Evolutionary conservation across 2,888 invertebrate genomes (phyloP).

Genomic region (Agriotes lineatus): DNA sequence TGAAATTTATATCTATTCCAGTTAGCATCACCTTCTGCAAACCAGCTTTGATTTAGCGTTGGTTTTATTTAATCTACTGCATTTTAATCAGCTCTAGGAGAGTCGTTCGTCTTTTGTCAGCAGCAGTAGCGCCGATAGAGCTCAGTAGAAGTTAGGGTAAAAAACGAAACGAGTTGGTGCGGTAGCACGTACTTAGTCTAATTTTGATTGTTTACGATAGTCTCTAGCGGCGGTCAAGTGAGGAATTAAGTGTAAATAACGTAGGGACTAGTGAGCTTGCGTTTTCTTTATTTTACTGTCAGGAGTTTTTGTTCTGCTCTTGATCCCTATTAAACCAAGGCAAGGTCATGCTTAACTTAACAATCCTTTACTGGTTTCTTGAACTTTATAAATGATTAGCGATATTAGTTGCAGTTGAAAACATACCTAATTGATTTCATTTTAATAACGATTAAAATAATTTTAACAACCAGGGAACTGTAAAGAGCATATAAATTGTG

Average conservation of each 20-base stretch:
- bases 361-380: too few relatives aligned
- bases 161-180: neutral
- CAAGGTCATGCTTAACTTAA: too few relatives aligned
- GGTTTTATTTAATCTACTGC: constrained; percentile 30
- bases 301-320: neutral
- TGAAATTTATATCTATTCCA: constrained; percentile 39
- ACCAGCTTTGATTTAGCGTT: constrained; percentile 33
- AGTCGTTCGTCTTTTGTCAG: neutral
- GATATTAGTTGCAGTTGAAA: too few relatives aligned
- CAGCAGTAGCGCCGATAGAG: neutral
- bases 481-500: too few relatives aligned
- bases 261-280: neutral
- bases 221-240: constrained; percentile 1
- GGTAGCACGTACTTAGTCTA: constrained; percentile 8
- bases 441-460: too few relatives aligned
- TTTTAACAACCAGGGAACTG: too few relatives aligned
- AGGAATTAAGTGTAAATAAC: neutral
- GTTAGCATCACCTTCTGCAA: constrained; percentile 18
- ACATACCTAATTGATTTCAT: too few relatives aligned
- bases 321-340: too few relatives aligned
- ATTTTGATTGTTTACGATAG: constrained; percentile 18
- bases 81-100: constrained; percentile 28
- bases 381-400: too few relatives aligned
- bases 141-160: too few relatives aligned
- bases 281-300: constrained; percentile 5